Evolutionary conservation across 53 echinoderm and acorn worm species (phyloP).

Genomic region (Luidia sarsii): DNA sequence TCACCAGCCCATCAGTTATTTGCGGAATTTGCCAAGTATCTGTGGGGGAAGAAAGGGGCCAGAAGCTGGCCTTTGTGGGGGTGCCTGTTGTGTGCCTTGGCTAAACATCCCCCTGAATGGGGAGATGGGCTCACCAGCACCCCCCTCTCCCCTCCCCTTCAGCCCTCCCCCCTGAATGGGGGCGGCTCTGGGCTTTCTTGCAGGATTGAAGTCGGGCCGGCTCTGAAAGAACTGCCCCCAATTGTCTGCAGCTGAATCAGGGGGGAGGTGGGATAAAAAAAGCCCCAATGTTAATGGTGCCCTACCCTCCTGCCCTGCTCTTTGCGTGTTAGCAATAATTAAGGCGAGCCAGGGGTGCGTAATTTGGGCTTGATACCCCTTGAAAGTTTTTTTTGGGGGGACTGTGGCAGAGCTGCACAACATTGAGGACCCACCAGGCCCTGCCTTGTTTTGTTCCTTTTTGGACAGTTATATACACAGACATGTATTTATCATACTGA

Average conservation of each 20-base stretch:
- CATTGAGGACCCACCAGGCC: too few relatives aligned
- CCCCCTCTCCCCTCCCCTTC: too few relatives aligned
- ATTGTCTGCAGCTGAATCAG: conserved; percentile 27
- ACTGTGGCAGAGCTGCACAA: background rate
- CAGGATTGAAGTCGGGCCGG: background rate
- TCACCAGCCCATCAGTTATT: conserved; percentile 35
- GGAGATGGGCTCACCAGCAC: background rate
- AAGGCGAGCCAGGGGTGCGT: conserved; percentile 27
- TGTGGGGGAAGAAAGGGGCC: background rate
- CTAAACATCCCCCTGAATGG: conserved; percentile 16
- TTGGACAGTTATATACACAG: conserved; percentile 48
- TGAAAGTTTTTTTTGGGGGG: conserved; percentile 1
- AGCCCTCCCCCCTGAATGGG: background rate
- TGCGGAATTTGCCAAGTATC: conserved; percentile 34
- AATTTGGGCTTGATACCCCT: conserved; percentile 37
- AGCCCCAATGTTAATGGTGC: conserved; percentile 13
- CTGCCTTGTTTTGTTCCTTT: background rate
- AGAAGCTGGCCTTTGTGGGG: conserved; percentile 8
- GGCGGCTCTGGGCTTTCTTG: conserved; percentile 1
- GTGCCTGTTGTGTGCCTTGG: conserved; percentile 37
- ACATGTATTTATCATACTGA: conserved; percentile 39
- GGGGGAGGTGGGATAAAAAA: conserved; percentile 11
- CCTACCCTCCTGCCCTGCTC: too few relatives aligned
- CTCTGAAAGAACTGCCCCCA: background rate
- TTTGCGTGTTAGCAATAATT: conserved; percentile 37